Base-by-base conservation (phyloP, 2,113 vertebrate species). In the Microtus montanus region DNA sequence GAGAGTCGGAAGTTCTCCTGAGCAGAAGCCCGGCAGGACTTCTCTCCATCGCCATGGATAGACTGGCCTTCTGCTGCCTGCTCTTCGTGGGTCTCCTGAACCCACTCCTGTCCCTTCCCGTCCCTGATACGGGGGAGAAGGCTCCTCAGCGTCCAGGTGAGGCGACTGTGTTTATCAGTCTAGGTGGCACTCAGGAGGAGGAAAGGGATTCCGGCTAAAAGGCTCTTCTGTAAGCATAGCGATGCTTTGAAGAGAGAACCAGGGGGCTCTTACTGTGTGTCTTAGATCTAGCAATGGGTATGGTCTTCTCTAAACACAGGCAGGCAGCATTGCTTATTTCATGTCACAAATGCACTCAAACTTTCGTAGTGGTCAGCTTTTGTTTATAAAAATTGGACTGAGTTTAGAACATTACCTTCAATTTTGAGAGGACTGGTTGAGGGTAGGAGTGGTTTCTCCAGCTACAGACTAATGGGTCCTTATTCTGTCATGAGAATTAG, bases 131-230 rank as follows among this genome's bases (percentile, higher is more conserved):
- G 89, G 87, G 93, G 2, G 97, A 97, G 12, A 87, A 88, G 33
- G 47, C 97, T 35, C 94, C 97, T 47, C 97, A 83, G 70, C 93
- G 97, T 73, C 91, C 98, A 98, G 98, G 98, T 99, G 98, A 98
- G 98, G 88, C 0, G 0, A 12, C 26, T 17, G 19, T 15, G 78
- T 88, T 70, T 8, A 35, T 47, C 66, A 33, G 49, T 80, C 26
- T 35, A 38, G 49, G 11, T 66, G 83, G 22, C 64, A 19, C 44
- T 0, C 35, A 92, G 61, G 49, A 30, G 49, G 24, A 63, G 94
- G 54, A 54, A 83, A 35, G 49, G 44, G 82, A 28, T 84, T 91
- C 82, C 92, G 82, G 88, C 49, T 0, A 30, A 2, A 68, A 54
- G 82, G 52, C 64, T 89, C 91, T 88, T 80, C n/a, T 44, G 13